Conservation (phyloP, 2,797 vertebrate species). For the Betta splendens region DNA sequence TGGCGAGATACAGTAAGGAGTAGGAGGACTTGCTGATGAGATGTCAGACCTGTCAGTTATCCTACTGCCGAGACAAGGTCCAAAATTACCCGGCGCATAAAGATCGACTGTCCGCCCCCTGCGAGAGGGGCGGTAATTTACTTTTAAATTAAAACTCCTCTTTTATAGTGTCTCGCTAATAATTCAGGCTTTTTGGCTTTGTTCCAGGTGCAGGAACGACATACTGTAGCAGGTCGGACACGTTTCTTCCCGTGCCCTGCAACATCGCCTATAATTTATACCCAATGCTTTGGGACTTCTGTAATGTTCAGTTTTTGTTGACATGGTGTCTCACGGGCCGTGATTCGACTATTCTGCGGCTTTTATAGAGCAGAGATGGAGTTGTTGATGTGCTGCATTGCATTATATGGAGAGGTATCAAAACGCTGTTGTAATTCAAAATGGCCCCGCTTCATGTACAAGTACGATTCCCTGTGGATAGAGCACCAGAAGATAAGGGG, state of each 20-base stretch:
- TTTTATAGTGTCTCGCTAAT: constrained; percentile 7
- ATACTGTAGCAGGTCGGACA: constrained; percentile 3
- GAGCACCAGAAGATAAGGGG: constrained; percentile 26
- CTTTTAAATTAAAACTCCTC: constrained; percentile 4
- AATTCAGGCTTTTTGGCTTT: constrained; percentile 14
- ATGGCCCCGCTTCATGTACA: constrained; percentile 5
- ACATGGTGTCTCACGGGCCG: not conserved
- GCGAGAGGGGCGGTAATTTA: constrained; percentile 5
- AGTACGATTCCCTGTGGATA: constrained; percentile 26
- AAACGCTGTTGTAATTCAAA: constrained; percentile 22
- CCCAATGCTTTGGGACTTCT: not conserved
- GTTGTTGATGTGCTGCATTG: not conserved
- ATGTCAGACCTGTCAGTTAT: constrained; percentile 40
- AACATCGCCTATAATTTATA: no score
- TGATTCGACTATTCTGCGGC: not conserved
- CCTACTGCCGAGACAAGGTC: constrained; percentile 15
- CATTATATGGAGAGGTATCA: constrained; percentile 3
- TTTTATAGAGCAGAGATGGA: not conserved
- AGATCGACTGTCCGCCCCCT: constrained; percentile 18
- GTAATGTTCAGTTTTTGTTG: not conserved
- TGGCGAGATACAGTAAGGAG: constrained; percentile 7
- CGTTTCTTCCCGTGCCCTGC: not conserved
- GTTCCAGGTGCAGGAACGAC: constrained; percentile 6
- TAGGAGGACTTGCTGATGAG: constrained; percentile 37
- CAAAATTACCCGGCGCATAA: constrained; percentile 28